These are phyloP conservation scores for Tetramorium bicarinatum DNA, from an alignment of 2,888 invertebrate genomes.

Conservation along the genomic window DNA sequence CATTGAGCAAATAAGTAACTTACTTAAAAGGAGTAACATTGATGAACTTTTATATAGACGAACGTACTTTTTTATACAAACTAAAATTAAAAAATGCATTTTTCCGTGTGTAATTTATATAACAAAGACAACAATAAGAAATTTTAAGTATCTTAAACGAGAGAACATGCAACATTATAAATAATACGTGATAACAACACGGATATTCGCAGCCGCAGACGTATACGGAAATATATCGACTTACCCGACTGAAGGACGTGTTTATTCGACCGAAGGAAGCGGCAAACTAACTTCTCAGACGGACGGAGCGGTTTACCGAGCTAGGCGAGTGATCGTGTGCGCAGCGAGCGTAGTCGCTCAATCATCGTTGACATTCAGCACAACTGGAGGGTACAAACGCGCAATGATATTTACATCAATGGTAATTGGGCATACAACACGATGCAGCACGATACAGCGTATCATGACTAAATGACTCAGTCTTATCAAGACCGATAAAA, in stretches of 20 bases:
- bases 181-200: not conserved
- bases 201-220: not conserved
- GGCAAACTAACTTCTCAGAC: slow-evolving; percentile 25
- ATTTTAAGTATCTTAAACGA: not conserved
- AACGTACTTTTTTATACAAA: slow-evolving; percentile 5
- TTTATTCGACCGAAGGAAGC: slow-evolving; percentile 25
- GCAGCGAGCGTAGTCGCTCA: slow-evolving; percentile 49
- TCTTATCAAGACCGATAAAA: slow-evolving; percentile 44
- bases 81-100: not conserved
- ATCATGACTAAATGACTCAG: slow-evolving; percentile 35
- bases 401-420: slow-evolving; percentile 59
- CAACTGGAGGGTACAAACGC: slow-evolving; percentile 58
- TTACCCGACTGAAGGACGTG: slow-evolving; percentile 13
- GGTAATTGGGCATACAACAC: slow-evolving; percentile 9
- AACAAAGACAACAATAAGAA: not conserved
- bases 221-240: slow-evolving; percentile 17
- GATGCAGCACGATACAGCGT: slow-evolving; percentile 8
- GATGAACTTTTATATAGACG: not conserved
- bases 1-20: not conserved
- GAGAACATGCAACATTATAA: not conserved
- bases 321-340: slow-evolving; percentile 44
- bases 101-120: not conserved
- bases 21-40: not conserved
- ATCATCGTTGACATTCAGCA: slow-evolving; percentile 54
- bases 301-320: slow-evolving; percentile 54